Base-by-base conservation (phyloP, 2,888 invertebrate genomes). In the Sepiola atlantica region DNA sequence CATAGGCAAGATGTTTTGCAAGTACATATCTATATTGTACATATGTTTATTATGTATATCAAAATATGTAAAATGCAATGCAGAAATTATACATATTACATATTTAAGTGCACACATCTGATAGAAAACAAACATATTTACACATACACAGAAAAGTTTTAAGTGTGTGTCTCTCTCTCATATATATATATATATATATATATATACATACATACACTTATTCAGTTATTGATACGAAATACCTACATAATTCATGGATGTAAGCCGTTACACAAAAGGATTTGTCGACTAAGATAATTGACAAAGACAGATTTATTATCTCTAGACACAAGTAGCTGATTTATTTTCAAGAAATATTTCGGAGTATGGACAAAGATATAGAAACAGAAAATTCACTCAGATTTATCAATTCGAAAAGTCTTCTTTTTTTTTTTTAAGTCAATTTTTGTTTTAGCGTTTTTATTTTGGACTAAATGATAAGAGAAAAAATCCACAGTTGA, bases 171-270 rank as follows among this genome's bases (percentile, higher is more conserved):
- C 45, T 4, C 45, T 4, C 45, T 4, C 45, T 4, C 45, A 45
- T 8, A 45, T 8, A 45, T 8, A 45, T 8, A 45, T 8, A 45
- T 14, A 77, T n/a, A 77, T 14, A 77, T 2, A 61, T 28, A 61
- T 10, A 61, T 28, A 28, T 2, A 77, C 16, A 77, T n/a, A 32
- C 32, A 32, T n/a, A 21, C 45, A 45, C 45, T 77, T 14, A 77
- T 77, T 77, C n/a, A n/a, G n/a, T 77, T 77, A 77, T n/a, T n/a
- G 77, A 77, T 77, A 77, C n/a, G n/a, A 77, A 77, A 77, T 77
- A 77, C n/a, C 77, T 77, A 77, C 18, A 77, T 77, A 77, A 77
- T 77, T 77, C 77, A 77, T 77, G 77, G n/a, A 77, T 16, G 32
- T n/a, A 77, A 77, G 77, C n/a, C n/a, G n/a, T 32, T 14, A 32